Evolutionary conservation across 92 coral and sea anemone species (phyloP).

Genomic region (Siderastrea radians): DNA sequence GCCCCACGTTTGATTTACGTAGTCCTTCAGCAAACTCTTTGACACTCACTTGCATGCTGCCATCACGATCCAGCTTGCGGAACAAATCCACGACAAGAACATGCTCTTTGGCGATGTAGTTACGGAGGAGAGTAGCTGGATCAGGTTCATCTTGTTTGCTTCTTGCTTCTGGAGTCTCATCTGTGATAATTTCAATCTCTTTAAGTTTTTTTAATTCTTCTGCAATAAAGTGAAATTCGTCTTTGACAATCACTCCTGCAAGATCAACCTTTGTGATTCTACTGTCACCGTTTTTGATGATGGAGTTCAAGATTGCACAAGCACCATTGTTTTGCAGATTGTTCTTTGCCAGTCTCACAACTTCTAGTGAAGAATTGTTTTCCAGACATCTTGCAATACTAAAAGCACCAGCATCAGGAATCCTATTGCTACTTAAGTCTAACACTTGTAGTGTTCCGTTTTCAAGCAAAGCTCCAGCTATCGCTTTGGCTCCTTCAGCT

Average conservation of each 20-base stretch:
- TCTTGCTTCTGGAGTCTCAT: constrained; percentile 69
- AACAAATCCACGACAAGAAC: constrained; percentile 87
- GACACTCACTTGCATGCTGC: constrained; percentile 93
- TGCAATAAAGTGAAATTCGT: constrained; percentile 65
- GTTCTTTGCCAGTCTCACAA: constrained; percentile 76
- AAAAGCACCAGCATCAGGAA: constrained; percentile 66
- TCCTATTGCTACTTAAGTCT: constrained; percentile 83
- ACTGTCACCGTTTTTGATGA: constrained; percentile 73
- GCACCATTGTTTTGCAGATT: constrained; percentile 82
- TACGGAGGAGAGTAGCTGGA: constrained; percentile 78
- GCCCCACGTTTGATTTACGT: constrained; percentile 85
- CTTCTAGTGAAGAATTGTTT: constrained; percentile 72
- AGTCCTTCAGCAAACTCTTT: constrained; percentile 90
- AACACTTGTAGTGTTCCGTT: constrained; percentile 74
- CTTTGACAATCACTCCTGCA: constrained; percentile 65
- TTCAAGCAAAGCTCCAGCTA: constrained; percentile 69
- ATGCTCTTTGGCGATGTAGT: constrained; percentile 88
- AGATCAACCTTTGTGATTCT: constrained; percentile 74
- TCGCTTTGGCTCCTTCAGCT: constrained; percentile 78
- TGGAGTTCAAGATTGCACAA: constrained; percentile 73
- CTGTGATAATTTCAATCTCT: constrained; percentile 76
- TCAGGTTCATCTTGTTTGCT: constrained; percentile 77
- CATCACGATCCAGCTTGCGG: constrained; percentile 81
- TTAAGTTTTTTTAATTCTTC: constrained; percentile 64
- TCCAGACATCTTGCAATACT: constrained; percentile 66